Percentiles rank a stretch among this genome's conserved stretches.
Conservation (phyloP, 2,113 vertebrate species). For the Cololabis saira region DNA sequence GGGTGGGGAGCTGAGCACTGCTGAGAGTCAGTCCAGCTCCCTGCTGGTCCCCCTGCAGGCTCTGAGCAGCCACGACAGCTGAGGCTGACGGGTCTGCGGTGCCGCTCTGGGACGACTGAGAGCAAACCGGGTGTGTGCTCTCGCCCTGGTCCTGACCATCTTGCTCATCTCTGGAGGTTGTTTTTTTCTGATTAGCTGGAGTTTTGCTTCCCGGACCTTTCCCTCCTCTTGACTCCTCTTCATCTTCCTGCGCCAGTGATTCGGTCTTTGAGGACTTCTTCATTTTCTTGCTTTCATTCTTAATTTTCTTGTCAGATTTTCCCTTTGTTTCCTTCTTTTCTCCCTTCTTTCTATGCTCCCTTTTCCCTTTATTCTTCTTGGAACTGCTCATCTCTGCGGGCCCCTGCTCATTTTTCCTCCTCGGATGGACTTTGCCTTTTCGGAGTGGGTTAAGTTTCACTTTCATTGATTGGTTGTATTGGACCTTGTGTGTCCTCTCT, state of each 20-base stretch:
- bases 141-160: neutral
- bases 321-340: constrained; percentile 14
- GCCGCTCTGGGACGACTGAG: constrained; percentile 1
- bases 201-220: constrained; percentile 5
- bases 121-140: neutral
- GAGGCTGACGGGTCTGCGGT: neutral
- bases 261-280: constrained; percentile 33
- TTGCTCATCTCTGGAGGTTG: neutral
- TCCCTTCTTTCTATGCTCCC: constrained; percentile 12
- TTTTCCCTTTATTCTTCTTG: constrained; percentile 53
- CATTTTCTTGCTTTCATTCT: neutral
- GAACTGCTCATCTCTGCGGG: constrained; percentile 42
- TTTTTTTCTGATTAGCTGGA: constrained; percentile 16
- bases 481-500: constrained; percentile 51
- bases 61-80: neutral
- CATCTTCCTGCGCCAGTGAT: neutral
- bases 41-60: constrained; percentile 27
- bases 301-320: constrained; percentile 15
- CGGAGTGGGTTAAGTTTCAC: constrained; percentile 84
- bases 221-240: neutral
- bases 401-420: constrained; percentile 35
- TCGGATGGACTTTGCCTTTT: constrained; percentile 82
- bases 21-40: constrained; percentile 20
- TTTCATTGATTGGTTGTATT: constrained; percentile 65
- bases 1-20: constrained; percentile 10